These are phyloP conservation scores for Pristionchus entomophagus DNA, from an alignment of 2,888 invertebrate genomes.

Conservation along the genomic window DNA sequence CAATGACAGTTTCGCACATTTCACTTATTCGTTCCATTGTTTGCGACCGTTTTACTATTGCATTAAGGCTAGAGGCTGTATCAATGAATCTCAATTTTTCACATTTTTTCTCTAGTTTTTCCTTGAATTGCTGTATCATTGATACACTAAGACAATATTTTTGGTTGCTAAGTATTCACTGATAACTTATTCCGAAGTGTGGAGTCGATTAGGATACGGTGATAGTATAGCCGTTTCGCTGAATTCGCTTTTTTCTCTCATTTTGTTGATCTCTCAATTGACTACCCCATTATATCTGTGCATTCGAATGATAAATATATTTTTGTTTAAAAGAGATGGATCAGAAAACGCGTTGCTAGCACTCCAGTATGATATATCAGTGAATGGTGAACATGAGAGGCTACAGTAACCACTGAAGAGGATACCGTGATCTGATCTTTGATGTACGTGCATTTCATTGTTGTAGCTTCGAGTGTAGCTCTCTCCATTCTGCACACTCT, in stretches of 20 bases:
- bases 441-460: too few relatives aligned
- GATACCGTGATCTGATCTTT: too few relatives aligned
- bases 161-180: too few relatives aligned
- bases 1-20: background rate
- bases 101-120: background rate
- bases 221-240: too few relatives aligned
- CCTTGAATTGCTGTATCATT: slow-evolving; percentile 13
- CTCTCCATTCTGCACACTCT: too few relatives aligned
- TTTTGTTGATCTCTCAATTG: background rate
- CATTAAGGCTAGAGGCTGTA: slow-evolving; percentile 27
- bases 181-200: too few relatives aligned
- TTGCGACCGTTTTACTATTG: background rate
- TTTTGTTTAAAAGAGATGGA: too few relatives aligned
- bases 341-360: background rate
- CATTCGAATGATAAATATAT: background rate
- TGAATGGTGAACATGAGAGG: too few relatives aligned
- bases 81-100: slow-evolving; percentile 7
- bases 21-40: background rate
- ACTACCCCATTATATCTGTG: slow-evolving; percentile 14
- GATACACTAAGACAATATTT: background rate
- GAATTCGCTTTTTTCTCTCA: background rate
- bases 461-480: too few relatives aligned
- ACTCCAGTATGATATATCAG: background rate
- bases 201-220: too few relatives aligned
- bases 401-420: too few relatives aligned